phyloP scores from a whole-genome alignment of 64 coral and sea anemone genomes.

The Pocillopora verrucosa region DNA sequence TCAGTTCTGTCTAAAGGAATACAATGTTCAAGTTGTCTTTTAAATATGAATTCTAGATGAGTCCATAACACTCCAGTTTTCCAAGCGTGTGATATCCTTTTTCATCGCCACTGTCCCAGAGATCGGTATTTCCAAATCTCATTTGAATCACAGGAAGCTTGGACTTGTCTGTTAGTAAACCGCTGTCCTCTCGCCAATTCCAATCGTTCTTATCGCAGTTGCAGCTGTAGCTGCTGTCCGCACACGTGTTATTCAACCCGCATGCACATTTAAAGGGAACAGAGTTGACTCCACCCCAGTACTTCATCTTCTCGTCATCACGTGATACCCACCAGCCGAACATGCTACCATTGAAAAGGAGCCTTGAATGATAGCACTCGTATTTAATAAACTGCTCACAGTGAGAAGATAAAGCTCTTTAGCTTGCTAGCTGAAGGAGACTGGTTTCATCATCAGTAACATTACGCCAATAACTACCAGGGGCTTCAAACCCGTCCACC shows the following conservation, averaged over 20 bases:
- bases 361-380: not conserved
- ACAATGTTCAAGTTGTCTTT: too few species aligned
- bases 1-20: too few species aligned
- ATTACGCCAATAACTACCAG: not conserved
- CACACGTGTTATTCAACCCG: not conserved
- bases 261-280: not conserved
- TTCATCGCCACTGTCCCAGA: too few species aligned
- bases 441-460: not conserved
- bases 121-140: too few species aligned
- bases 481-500: slow-evolving; percentile 2
- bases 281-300: not conserved
- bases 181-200: too few species aligned
- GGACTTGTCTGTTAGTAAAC: too few species aligned
- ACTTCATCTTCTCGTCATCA: not conserved
- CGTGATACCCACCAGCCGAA: slow-evolving; percentile 24
- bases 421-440: not conserved
- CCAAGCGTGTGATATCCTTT: too few species aligned
- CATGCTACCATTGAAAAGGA: not conserved
- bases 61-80: too few species aligned
- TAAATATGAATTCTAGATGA: too few species aligned
- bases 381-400: slow-evolving; percentile 56
- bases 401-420: not conserved
- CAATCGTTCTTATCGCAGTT: slow-evolving; percentile 14
- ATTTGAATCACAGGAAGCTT: too few species aligned
- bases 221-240: not conserved